Evolutionary conservation across 2,888 invertebrate species (phyloP), one percentile per base, ranked within the genome.

Genomic region (Cartodere bifasciata): DNA sequence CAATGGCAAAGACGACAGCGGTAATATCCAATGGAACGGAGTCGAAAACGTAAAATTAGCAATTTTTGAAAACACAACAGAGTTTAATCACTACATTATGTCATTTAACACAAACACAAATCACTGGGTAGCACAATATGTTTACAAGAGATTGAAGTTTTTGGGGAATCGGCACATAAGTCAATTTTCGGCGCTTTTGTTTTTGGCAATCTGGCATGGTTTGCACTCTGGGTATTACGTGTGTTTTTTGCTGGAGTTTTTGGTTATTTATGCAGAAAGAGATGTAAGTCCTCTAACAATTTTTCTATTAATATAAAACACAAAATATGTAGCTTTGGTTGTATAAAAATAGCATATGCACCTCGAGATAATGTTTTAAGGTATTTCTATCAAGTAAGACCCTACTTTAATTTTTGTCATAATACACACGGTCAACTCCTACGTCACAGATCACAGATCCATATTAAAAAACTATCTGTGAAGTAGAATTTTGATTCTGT

Each of bases 61-160:
- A 15, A 64, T 78, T 1, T 84, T 86, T 51, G 94, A 95, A 61
- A 72, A 74, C 20, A 81, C 87, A 3, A 78, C 76, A 7, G 79
- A 80, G 40, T 87, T 90, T 64, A 77, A 80, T 36, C 80, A 88
- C 48, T 83, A 90, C 53, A 87, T 97, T 24, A 70, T 74, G 35
- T 84, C 91, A 22, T 97, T 97, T 60, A 97, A 97, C 59, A 83
- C 82, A 36, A 94, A 94, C 58, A 97, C 97, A 0, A 97, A 97
- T 61, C 70, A 77, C 31, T 97, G 95, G 82, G 84, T 91, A 34
- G 82, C 82, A 1, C 84, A 88, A 62, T 92, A 97, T 56, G 66
- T 97, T 13, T 97, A 90, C 65, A 95, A 95, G 55, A 70, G 97
- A 3, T 67, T 97, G 23, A 85, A 81, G 53, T 95, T 92, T 58